A percentile compares a stretch with the other conserved stretches of the same genome.
These are phyloP conservation scores for Gavia stellata DNA, from an alignment of 2,113 vertebrate genomes.

Conservation along the genomic window DNA sequence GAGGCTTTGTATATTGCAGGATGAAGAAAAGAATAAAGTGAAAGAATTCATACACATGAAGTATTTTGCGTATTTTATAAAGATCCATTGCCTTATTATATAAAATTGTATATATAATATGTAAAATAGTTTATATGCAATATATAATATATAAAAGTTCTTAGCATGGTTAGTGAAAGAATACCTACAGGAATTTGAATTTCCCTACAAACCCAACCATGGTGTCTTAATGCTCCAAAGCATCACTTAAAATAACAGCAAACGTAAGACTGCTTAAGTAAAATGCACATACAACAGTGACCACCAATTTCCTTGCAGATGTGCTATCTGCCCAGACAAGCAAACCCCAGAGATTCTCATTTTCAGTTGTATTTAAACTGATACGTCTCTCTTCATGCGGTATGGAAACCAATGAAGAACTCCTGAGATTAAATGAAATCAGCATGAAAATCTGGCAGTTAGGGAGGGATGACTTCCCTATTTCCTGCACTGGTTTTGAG, in stretches of 20 bases:
- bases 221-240: neutral
- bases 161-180: neutral
- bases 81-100: neutral
- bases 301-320: neutral
- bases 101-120: neutral
- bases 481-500: neutral
- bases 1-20: neutral
- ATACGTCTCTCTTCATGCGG: neutral
- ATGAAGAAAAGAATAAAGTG: neutral
- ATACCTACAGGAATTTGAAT: neutral
- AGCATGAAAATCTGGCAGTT: neutral
- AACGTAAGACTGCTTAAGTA: neutral
- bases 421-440: neutral
- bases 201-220: neutral
- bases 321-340: neutral
- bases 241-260: neutral
- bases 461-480: neutral
- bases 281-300: neutral
- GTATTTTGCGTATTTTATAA: neutral
- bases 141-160: neutral
- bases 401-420: neutral
- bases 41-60: neutral
- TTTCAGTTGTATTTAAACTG: neutral
- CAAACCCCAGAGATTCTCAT: neutral
- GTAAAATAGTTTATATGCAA: neutral